Base-by-base conservation (phyloP, 2,113 vertebrate genomes). In the Parotia lawesii region DNA sequence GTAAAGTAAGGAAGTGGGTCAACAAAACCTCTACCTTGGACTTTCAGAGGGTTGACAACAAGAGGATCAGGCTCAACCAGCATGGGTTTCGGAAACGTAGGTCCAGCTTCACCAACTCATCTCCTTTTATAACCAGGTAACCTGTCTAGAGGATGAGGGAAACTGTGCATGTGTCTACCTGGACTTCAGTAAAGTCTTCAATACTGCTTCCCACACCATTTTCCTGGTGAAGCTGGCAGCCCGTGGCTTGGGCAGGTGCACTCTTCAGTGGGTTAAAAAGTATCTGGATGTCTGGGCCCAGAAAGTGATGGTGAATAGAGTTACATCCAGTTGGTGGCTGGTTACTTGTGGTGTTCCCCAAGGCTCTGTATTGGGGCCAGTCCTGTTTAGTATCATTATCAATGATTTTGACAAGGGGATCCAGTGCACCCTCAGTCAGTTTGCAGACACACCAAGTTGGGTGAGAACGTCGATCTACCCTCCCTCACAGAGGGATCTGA, bases 381-480 rank as follows among this genome's bases (percentile, higher is more conserved):
- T 31, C 40, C 61, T 61, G 17, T 35, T 61, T 31, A 35, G 6
- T 12, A 22, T 11, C 24, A 12, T 29, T 25, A 60, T 47, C 17
- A 47, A 15, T 35, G 6, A 69, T 27, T 47, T 47, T 45, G 24
- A 31, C 35, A 37, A 58, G 33, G 42, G 9, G 18, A 73, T 51
- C 17, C 12, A 73, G 11, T 4, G 20, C 23, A 31, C 16, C 4
- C n/a, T 35, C 20, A 45, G 38, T 18, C 48, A 40, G 14, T 47
- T 25, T 53, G 40, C 29, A 75, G 47, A 40, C 15, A 54, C 54
- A 47, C 4, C 21, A 69, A 47, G 21, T 2, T 35, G 13, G 7
- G 20, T 35, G n/a, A n/a, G 25, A 47, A 23, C 29, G 29, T 25
- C 2, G 0, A 19, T 40, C 14, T 67, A 0, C 18, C 22, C 5